Base-by-base conservation (phyloP, 2,888 invertebrate genomes). In the Hirtodrosophila confusa region DNA sequence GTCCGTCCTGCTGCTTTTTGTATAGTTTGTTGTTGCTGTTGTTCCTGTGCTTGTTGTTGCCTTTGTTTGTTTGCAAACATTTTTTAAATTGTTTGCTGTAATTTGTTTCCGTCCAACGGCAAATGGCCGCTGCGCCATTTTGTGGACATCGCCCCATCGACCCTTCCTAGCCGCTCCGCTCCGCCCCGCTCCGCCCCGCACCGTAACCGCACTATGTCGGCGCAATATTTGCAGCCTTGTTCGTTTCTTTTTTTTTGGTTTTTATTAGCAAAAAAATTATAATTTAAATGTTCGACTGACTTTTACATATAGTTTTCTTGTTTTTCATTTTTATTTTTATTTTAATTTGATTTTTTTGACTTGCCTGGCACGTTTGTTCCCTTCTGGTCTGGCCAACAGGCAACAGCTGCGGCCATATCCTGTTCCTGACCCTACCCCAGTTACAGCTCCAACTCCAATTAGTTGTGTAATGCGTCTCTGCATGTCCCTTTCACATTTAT, bases 1-100 rank as follows among this genome's bases (percentile, higher is more conserved):
- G 62, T 55, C 57, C 45, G 49, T 10, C 39, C 54, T 45, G 45
- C n/a, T 31, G 37, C 39, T 58, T 64, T 64, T 64, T 76, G 50
- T 63, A 35, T 66, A 55, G 56, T 62, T 64, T 37, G 35, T 56
- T 54, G 37, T 36, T 53, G 49, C 50, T 31, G 49, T 45, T 51
- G 37, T 56, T 44, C 39, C 31, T 41, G 44, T 35, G 24, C 47
- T 68, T 41, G 54, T 58, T 73, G 64, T 74, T 76, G 63, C 57
- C 54, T 54, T 69, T 74, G 66, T 78, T 80, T 86, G 86, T 83
- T 83, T 86, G 84, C 86, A 86, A 82, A 82, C 86, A 82, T 83
- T 86, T 83, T 83, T 80, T 69, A 86, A 83, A 86, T 83, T 83
- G 86, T 86, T 83, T 83, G 82, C 82, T 78, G 75, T 86, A 83